phyloP scores from a whole-genome alignment of 2,888 invertebrate species.

The Cyclophora punctaria region DNA sequence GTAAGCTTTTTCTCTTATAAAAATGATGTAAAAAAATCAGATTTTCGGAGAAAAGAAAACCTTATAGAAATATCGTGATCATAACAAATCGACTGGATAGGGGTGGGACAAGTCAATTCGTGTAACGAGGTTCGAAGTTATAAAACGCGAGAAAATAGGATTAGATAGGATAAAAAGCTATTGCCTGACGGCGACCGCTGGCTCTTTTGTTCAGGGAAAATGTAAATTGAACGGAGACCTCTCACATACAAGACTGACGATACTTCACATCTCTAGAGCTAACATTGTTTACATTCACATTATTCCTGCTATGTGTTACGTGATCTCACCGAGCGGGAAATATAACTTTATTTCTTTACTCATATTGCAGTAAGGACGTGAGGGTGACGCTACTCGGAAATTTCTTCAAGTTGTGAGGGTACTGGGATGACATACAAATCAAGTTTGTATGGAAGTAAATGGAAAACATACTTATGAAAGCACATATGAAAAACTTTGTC shows the following conservation, averaged over 20 bases:
- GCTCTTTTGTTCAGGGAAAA: slow-evolving; percentile 38
- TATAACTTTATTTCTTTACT: slow-evolving; percentile 14
- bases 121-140: slow-evolving; percentile 35
- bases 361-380: slow-evolving; percentile 6
- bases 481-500: too few species aligned
- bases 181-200: slow-evolving; percentile 31
- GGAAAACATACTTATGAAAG: too few species aligned
- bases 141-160: slow-evolving; percentile 42
- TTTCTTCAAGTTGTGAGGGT: not conserved
- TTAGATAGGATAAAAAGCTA: slow-evolving; percentile 40
- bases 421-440: too few species aligned
- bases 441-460: too few species aligned
- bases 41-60: slow-evolving; percentile 1
- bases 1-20: too few species aligned
- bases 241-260: slow-evolving; percentile 16
- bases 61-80: slow-evolving; percentile 7
- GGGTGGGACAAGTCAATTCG: slow-evolving; percentile 17
- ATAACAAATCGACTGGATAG: slow-evolving; percentile 6
- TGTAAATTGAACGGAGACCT: slow-evolving; percentile 37
- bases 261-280: slow-evolving; percentile 19
- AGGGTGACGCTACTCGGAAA: slow-evolving; percentile 3
- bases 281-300: slow-evolving; percentile 21
- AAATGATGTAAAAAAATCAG: too few species aligned
- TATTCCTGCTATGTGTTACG: slow-evolving; percentile 20
- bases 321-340: slow-evolving; percentile 17